Evolutionary conservation across 2,113 vertebrate species (phyloP).

Genomic region (Carassius gibelio): DNA sequence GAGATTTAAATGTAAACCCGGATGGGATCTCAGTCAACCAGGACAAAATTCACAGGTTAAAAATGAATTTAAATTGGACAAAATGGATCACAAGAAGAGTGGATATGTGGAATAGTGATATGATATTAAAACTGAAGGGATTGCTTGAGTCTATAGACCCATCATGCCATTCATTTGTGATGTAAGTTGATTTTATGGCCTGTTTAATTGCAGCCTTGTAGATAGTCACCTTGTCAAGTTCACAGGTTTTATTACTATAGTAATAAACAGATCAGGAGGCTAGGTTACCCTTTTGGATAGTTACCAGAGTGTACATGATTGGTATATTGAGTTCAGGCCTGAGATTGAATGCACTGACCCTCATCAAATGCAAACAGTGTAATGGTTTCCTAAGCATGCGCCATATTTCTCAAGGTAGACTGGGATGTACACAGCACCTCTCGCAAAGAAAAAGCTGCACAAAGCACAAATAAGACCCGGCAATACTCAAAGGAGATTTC

Average conservation of each 20-base stretch:
- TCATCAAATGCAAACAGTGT: slow-evolving; percentile 54
- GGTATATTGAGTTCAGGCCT: slow-evolving; percentile 55
- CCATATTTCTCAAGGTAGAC: slow-evolving; percentile 44
- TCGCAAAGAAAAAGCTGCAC: not conserved
- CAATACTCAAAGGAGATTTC: slow-evolving; percentile 9
- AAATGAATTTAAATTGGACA: not conserved
- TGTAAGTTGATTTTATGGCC: slow-evolving; percentile 70
- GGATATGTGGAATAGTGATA: slow-evolving; percentile 6
- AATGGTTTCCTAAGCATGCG: slow-evolving; percentile 59
- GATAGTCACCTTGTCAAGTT: slow-evolving; percentile 76
- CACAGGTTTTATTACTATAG: slow-evolving; percentile 68
- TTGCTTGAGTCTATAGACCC: slow-evolving; percentile 65
- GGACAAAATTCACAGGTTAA: not conserved
- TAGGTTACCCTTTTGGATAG: slow-evolving; percentile 47
- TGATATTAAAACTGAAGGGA: slow-evolving; percentile 64
- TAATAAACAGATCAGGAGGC: slow-evolving; percentile 58
- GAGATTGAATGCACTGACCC: slow-evolving; percentile 61
- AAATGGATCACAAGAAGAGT: not conserved
- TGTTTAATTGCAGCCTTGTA: slow-evolving; percentile 68
- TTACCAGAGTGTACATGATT: slow-evolving; percentile 53
- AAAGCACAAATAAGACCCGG: slow-evolving; percentile 9
- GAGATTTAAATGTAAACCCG: slow-evolving; percentile 12
- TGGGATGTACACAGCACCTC: not conserved
- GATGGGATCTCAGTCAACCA: not conserved
- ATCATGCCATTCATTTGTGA: slow-evolving; percentile 69